Evolutionary conservation across 2,797 vertebrate genomes (phyloP).

Genomic region (Cichlasoma orientale): DNA sequence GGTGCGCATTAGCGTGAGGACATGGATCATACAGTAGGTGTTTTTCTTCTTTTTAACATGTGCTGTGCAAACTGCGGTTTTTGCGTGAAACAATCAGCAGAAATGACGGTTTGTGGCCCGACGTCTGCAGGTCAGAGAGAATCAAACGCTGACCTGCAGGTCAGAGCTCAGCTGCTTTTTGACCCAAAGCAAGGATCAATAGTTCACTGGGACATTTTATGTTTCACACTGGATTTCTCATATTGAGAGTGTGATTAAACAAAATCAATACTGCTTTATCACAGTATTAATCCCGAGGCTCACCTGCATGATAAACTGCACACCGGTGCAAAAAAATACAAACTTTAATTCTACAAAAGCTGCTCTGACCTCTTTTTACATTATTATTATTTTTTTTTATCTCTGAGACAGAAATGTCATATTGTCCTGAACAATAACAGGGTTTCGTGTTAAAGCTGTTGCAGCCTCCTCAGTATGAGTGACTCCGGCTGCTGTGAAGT

Average conservation of each 20-base stretch:
- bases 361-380: constrained; percentile 53
- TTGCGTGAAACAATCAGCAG: not conserved
- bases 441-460: constrained; percentile 64
- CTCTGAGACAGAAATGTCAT: no score
- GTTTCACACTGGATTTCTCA: constrained; percentile 48
- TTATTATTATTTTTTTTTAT: constrained; percentile 19
- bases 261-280: constrained; percentile 68
- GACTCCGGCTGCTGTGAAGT: constrained; percentile 35
- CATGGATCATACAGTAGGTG: not conserved
- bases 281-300: constrained; percentile 51
- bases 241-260: constrained; percentile 63
- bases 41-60: not conserved
- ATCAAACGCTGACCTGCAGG: not conserved
- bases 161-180: constrained; percentile 11
- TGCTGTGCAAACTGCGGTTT: not conserved
- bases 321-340: constrained; percentile 14
- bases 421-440: constrained; percentile 62
- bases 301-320: constrained; percentile 28
- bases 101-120: no score
- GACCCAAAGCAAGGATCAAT: constrained; percentile 47
- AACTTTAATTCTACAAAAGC: constrained; percentile 37
- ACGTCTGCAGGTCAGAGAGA: no score
- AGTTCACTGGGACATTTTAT: constrained; percentile 54
- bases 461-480: constrained; percentile 46
- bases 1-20: no score